These are phyloP conservation scores for Misgurnus anguillicaudatus DNA, from an alignment of 2,113 vertebrate species.

Conservation along the genomic window DNA sequence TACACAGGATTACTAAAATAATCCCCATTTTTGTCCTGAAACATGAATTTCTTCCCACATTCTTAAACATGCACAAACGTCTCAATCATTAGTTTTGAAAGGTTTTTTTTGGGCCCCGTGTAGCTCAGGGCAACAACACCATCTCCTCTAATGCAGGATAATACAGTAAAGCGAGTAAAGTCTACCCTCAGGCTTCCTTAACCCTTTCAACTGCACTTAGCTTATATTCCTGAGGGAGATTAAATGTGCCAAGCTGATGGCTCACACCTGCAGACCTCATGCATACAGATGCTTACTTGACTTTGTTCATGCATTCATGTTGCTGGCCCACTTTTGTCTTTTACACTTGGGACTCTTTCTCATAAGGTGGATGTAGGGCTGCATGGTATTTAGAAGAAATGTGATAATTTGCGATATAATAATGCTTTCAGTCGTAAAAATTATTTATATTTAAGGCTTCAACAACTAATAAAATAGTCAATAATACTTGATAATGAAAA, in stretches of 20 bases:
- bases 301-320: neutral
- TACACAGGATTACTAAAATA: no score
- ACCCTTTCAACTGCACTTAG: slow-evolving; percentile 69
- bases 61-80: slow-evolving; percentile 29
- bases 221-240: slow-evolving; percentile 40
- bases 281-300: neutral
- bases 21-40: no score
- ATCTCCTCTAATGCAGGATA: slow-evolving; percentile 65
- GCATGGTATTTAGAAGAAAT: no score
- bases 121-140: slow-evolving; percentile 40
- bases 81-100: slow-evolving; percentile 39
- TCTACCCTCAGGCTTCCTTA: slow-evolving; percentile 69
- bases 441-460: no score
- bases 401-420: no score
- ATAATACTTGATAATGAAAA: no score
- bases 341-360: neutral
- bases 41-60: neutral
- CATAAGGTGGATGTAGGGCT: no score
- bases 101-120: slow-evolving; percentile 19
- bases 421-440: no score
- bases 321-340: neutral
- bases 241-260: slow-evolving; percentile 7
- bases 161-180: slow-evolving; percentile 67
- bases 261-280: slow-evolving; percentile 18
- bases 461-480: no score